Conservation (phyloP, 2,797 vertebrate species). For the Myotis vivesi region DNA sequence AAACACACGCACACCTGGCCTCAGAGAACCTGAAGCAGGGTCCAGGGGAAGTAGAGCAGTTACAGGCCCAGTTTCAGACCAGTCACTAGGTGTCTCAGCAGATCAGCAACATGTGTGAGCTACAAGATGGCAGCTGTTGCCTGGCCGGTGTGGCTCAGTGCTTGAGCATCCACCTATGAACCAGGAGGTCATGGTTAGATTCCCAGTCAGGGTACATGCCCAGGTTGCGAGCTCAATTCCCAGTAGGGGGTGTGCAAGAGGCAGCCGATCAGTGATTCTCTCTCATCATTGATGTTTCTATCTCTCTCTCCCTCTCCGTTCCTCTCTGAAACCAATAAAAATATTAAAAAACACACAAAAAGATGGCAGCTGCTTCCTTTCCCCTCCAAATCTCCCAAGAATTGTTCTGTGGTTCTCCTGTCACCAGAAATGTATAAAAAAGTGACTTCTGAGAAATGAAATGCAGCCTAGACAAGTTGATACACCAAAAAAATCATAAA, state of each 20-base stretch:
- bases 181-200: too few species aligned
- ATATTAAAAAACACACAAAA: neutral
- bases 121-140: neutral
- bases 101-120: neutral
- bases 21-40: neutral
- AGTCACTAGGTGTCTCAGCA: neutral
- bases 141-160: too few species aligned
- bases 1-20: neutral
- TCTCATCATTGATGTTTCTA: too few species aligned
- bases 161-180: too few species aligned
- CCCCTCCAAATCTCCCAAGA: neutral
- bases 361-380: neutral
- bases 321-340: too few species aligned
- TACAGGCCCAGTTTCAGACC: neutral
- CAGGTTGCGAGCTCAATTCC: too few species aligned
- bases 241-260: too few species aligned
- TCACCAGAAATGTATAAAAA: constrained; percentile 35
- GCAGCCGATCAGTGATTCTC: too few species aligned
- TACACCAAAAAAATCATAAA: neutral
- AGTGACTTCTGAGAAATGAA: constrained; percentile 34
- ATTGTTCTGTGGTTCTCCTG: neutral
- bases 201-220: too few species aligned
- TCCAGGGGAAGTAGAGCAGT: neutral
- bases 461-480: neutral
- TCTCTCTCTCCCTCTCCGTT: too few species aligned